Evolutionary conservation across 1,140 invertebrate genomes (phyloP).

Genomic region (Catajapyx aquilonaris): DNA sequence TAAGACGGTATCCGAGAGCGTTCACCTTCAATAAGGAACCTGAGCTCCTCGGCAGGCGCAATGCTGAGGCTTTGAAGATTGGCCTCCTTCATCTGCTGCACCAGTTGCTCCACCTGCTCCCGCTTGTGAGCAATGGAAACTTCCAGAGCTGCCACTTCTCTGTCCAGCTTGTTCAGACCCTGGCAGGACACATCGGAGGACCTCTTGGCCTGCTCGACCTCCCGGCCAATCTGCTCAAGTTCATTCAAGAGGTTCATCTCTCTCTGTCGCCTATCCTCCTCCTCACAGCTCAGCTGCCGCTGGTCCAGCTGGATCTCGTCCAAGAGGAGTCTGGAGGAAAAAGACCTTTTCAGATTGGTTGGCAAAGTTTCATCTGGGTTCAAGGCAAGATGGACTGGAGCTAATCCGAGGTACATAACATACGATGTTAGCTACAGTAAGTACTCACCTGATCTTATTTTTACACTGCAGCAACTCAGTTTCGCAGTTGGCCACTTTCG

Average conservation of each 20-base stretch:
- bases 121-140: slow-evolving; percentile 64
- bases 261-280: slow-evolving; percentile 34
- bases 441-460: slow-evolving; percentile 55
- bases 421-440: too few species aligned
- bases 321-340: slow-evolving; percentile 5
- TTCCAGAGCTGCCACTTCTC: slow-evolving; percentile 52
- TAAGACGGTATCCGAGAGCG: too few species aligned
- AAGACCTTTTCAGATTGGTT: slow-evolving; percentile 4
- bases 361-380: slow-evolving; percentile 1
- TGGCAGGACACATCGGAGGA: slow-evolving; percentile 56
- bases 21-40: slow-evolving; percentile 51
- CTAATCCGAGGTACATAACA: slow-evolving; percentile 1
- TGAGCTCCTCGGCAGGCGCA: slow-evolving; percentile 55
- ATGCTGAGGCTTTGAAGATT: slow-evolving; percentile 72
- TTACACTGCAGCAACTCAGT: slow-evolving; percentile 70
- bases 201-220: slow-evolving; percentile 60
- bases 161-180: slow-evolving; percentile 54
- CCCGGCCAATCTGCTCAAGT: slow-evolving; percentile 55
- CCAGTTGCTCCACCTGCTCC: slow-evolving; percentile 57
- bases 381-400: too few species aligned
- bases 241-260: slow-evolving; percentile 52
- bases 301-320: slow-evolving; percentile 14
- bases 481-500: slow-evolving; percentile 68
- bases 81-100: slow-evolving; percentile 76
- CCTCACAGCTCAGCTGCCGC: slow-evolving; percentile 12